Evolutionary conservation across 2,797 vertebrate species (phyloP).

Genomic region (Mustela erminea): DNA sequence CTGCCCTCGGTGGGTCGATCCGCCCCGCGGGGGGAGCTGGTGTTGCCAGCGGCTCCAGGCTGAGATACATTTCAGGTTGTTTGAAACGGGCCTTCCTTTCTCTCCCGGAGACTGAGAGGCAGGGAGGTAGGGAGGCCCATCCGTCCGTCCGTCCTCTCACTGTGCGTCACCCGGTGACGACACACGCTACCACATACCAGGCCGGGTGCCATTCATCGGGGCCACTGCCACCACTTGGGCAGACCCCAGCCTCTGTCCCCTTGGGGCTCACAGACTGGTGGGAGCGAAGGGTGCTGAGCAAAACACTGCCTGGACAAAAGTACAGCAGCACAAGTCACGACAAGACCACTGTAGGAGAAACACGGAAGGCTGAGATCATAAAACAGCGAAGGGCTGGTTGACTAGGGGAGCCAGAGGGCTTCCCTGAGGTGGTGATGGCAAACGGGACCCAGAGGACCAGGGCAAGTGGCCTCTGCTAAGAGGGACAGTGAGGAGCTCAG

Average conservation of each 20-base stretch:
- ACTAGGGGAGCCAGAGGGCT: no score
- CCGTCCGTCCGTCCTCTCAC: not conserved
- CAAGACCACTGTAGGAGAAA: not conserved
- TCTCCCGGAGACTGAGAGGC: not conserved
- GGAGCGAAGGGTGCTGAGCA: not conserved
- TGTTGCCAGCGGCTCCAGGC: not conserved
- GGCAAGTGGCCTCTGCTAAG: not conserved
- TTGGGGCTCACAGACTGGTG: not conserved
- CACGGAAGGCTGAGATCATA: not conserved
- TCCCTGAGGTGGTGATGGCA: not conserved
- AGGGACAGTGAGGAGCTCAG: fast-evolving
- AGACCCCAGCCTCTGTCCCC: not conserved
- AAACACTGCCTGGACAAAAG: not conserved
- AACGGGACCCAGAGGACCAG: not conserved
- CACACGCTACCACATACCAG: not conserved
- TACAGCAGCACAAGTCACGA: not conserved
- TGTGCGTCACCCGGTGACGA: fast-evolving
- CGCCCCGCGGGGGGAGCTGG: slow-evolving; percentile 9
- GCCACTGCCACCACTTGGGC: not conserved
- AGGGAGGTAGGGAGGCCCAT: not conserved
- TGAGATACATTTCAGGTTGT: not conserved
- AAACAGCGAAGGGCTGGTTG: not conserved
- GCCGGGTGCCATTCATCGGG: not conserved
- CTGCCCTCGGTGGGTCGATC: slow-evolving; percentile 24
- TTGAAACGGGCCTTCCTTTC: slow-evolving; percentile 56